Conservation (phyloP, 2,888 invertebrate genomes). For the Archaeoteleia sp. region DNA sequence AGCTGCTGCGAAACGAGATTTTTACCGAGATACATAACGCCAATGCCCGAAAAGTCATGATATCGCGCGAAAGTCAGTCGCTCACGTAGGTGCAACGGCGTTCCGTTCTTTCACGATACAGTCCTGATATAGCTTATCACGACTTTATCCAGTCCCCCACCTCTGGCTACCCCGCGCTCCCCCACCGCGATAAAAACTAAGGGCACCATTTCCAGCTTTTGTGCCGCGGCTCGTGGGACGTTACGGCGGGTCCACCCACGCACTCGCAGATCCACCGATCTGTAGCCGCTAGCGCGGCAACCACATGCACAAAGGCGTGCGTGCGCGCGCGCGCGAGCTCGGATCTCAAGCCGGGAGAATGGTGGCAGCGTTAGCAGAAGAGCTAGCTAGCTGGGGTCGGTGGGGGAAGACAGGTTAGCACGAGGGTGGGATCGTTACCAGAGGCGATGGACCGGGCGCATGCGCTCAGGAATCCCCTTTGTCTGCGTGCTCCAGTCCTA, state of each 20-base stretch:
- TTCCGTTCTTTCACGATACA: conserved; percentile 60
- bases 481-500: conserved; percentile 61
- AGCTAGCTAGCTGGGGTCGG: conserved; percentile 37
- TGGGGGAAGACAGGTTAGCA: conserved; percentile 58
- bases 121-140: conserved; percentile 71
- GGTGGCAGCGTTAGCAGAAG: conserved; percentile 36
- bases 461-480: conserved; percentile 67
- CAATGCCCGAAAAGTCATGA: conserved; percentile 43
- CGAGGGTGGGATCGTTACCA: conserved; percentile 70
- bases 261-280: conserved; percentile 31
- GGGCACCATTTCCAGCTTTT: conserved; percentile 71
- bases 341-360: conserved; percentile 49
- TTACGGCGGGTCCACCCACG: conserved; percentile 44
- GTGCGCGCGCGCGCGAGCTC: conserved; percentile 21
- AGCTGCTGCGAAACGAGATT: conserved; percentile 42
- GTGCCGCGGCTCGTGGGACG: conserved; percentile 56
- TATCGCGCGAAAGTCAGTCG: conserved; percentile 53
- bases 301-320: not conserved
- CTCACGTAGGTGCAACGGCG: conserved; percentile 45
- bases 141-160: conserved; percentile 61
- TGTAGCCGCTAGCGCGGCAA: conserved; percentile 37
- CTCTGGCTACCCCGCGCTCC: too few species aligned
- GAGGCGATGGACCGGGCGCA: conserved; percentile 62
- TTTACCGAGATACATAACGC: conserved; percentile 42
- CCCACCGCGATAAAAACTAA: conserved; percentile 71